Percentiles rank a stretch among this genome's conserved stretches.
Conservation (phyloP, 2,113 vertebrate genomes). For the Xyrauchen texanus region DNA sequence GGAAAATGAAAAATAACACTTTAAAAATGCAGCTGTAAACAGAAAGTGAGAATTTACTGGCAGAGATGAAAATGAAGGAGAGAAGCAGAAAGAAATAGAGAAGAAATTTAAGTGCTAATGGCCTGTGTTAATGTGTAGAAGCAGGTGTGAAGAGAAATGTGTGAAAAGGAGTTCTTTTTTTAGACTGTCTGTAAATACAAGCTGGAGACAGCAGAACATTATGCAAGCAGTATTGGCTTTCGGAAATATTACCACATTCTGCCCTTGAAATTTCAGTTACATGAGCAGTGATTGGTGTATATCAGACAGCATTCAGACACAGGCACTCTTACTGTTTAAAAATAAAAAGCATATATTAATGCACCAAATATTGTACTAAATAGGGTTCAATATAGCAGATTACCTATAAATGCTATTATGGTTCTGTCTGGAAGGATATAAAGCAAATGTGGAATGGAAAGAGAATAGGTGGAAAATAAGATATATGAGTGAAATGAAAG, state of each 20-base stretch:
- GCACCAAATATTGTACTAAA: conserved; percentile 1
- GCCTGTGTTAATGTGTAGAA: conserved; percentile 39
- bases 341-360: background rate
- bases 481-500: background rate
- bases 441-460: background rate
- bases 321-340: background rate
- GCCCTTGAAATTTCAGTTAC: conserved; percentile 13
- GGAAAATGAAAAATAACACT: too few relatives aligned
- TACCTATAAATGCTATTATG: background rate
- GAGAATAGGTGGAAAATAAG: background rate
- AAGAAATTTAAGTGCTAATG: conserved; percentile 38
- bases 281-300: background rate
- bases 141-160: conserved; percentile 29
- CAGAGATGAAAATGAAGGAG: background rate
- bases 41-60: conserved; percentile 9
- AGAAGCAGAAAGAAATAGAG: background rate
- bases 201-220: conserved; percentile 20
- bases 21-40: conserved; percentile 1
- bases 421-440: conserved; percentile 15
- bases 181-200: conserved; percentile 16
- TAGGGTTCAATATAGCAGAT: background rate
- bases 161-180: conserved; percentile 30
- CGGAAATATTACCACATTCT: conserved; percentile 1
- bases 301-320: background rate
- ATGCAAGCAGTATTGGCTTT: conserved; percentile 19